These are phyloP conservation scores for Pristionchus pacificus DNA, from an alignment of 1,140 invertebrate species.

Conservation along the genomic window DNA sequence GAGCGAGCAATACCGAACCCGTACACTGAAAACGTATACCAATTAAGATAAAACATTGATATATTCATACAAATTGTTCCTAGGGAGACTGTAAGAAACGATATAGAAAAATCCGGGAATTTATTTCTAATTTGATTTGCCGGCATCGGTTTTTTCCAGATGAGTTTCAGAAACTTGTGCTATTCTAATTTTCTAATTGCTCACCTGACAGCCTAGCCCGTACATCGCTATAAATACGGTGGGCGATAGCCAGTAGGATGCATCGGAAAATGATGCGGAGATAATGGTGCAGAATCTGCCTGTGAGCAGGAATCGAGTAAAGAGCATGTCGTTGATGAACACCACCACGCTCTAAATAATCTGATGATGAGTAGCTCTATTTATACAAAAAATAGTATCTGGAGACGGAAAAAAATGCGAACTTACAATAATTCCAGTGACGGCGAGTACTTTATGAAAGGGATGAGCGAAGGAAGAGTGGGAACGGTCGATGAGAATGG, in stretches of 20 bases:
- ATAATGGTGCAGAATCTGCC: not conserved
- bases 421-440: not conserved
- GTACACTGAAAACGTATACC: not conserved
- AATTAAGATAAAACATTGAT: too few species aligned
- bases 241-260: not conserved
- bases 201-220: not conserved
- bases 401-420: not conserved
- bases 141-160: too few species aligned
- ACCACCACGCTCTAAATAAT: too few species aligned
- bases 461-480: too few species aligned
- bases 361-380: too few species aligned
- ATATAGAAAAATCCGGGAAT: too few species aligned
- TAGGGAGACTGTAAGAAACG: too few species aligned
- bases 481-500: too few species aligned
- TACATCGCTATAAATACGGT: not conserved
- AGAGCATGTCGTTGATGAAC: not conserved
- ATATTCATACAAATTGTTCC: too few species aligned
- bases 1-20: not conserved
- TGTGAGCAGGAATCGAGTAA: not conserved
- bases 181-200: not conserved
- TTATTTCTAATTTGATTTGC: too few species aligned
- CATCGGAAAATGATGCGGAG: not conserved
- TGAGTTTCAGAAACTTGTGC: too few species aligned
- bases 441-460: not conserved
- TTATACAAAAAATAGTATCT: not conserved